Conservation (phyloP, 1,140 invertebrate species). For the Tetramorium parvispinum region DNA sequence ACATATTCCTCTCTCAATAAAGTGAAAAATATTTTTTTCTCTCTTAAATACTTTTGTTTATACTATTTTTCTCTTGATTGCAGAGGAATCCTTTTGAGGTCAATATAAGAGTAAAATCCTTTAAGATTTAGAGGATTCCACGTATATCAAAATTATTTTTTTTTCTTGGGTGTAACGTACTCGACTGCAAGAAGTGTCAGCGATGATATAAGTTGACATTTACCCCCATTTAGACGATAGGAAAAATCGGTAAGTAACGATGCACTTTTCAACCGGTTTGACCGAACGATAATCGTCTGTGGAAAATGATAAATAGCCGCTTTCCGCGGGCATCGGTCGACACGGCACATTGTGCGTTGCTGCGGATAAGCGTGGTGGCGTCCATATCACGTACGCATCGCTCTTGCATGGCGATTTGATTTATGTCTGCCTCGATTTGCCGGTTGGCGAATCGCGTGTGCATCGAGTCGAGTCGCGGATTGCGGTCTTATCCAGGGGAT, state of each 20-base stretch:
- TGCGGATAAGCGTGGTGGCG: background rate
- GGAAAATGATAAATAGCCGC: conserved; percentile 36
- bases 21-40: too few relatives aligned
- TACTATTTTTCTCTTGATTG: too few relatives aligned
- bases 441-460: conserved; percentile 14
- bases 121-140: too few relatives aligned
- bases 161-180: background rate
- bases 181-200: background rate
- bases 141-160: too few relatives aligned
- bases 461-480: conserved; percentile 4
- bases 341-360: background rate
- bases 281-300: background rate
- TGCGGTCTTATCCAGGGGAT: background rate
- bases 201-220: conserved; percentile 43
- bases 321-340: background rate
- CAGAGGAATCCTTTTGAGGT: too few relatives aligned
- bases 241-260: conserved; percentile 25
- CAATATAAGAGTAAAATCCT: too few relatives aligned
- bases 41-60: too few relatives aligned
- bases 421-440: conserved; percentile 8
- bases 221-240: background rate
- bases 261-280: background rate
- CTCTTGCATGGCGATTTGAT: background rate
- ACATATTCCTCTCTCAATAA: too few relatives aligned
- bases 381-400: background rate